Percentiles rank a stretch among this genome's conserved stretches.
Evolutionary conservation across 2,113 vertebrate genomes (phyloP).

Genomic region (Dasyprocta punctata): DNA sequence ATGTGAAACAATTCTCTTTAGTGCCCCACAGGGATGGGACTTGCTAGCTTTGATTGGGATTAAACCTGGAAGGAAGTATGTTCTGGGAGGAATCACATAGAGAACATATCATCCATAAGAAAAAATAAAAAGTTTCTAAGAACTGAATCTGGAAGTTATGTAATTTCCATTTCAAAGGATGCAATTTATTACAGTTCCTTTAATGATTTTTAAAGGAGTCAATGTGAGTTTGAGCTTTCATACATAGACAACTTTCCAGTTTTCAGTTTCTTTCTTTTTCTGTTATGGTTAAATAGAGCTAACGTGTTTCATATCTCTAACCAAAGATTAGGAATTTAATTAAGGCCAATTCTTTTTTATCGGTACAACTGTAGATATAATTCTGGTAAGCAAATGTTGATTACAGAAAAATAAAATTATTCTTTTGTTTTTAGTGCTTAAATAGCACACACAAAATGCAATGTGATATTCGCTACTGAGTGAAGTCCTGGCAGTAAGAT

Average conservation of each 20-base stretch:
- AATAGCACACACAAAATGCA: not conserved
- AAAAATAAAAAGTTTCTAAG: conserved; percentile 60
- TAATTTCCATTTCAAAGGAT: conserved; percentile 81
- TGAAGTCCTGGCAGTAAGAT: not conserved
- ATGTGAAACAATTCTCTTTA: conserved; percentile 82
- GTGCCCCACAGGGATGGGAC: conserved; percentile 77
- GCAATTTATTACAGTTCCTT: conserved; percentile 72
- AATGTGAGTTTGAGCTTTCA: conserved; percentile 9
- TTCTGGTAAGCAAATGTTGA: conserved; percentile 49
- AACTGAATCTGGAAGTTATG: conserved; percentile 62
- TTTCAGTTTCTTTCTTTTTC: conserved; percentile 47
- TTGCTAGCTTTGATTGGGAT: conserved; percentile 81
- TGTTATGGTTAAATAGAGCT: conserved; percentile 48
- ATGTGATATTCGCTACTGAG: not conserved
- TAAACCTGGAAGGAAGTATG: conserved; percentile 74
- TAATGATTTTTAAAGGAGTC: conserved; percentile 71
- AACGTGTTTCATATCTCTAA: not conserved
- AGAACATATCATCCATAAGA: conserved; percentile 56
- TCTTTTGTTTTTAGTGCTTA: conserved; percentile 23
- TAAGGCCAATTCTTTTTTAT: not conserved
- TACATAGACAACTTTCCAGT: conserved; percentile 45
- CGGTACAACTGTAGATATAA: conserved; percentile 14
- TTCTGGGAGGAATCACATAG: conserved; percentile 70
- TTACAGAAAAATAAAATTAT: conserved; percentile 18
- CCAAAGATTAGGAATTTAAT: conserved; percentile 58